Base-by-base conservation (phyloP, 2,888 invertebrate genomes). In the Leptinotarsa tumamoca region DNA sequence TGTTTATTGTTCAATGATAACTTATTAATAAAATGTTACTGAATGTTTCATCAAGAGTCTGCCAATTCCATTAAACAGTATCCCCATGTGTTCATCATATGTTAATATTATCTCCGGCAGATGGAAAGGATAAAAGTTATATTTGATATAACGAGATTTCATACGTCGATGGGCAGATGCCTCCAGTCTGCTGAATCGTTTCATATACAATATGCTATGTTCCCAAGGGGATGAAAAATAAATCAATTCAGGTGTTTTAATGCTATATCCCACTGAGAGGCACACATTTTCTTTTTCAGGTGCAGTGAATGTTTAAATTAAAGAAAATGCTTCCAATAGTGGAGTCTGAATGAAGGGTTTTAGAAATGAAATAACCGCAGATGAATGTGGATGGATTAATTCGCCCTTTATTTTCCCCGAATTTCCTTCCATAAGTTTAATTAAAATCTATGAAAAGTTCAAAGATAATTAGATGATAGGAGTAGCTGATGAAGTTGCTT, bases 181-280 rank as follows among this genome's bases (percentile, higher is more conserved):
- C 58, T 21, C 0, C 58, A 58, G 58, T 23, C 58, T 58, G 23
- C 58, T 58, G 15, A 23, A 23, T 23, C 23, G 58, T 13, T 58
- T 23, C 58, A 58, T 58, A 58, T 58, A 58, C 58, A 58, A 58
- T 23, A 23, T 58, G 58, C 23, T 23, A 13, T 21, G 58, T 58
- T 58, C 58, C 58, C 58, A 58, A 21, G 23, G 58, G 21, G 58
- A 58, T 58, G 58, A 58, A 58, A 58, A 58, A 58, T 58, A 58
- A 58, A 58, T 58, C 58, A 58, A 58, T 27, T 58, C 58, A 23
- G 14, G 58, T 58, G 58, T 58, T 58, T 58, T 15, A 58, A 58
- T 58, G 58, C 23, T 58, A 58, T 58, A 58, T 58, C 4, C 4
- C 58, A 23, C 13, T 23, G 58, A 18, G 21, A 58, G 23, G 15